These are phyloP conservation scores for Lepisosteus osseus DNA, from an alignment of 2,113 vertebrate genomes.

Conservation along the genomic window DNA sequence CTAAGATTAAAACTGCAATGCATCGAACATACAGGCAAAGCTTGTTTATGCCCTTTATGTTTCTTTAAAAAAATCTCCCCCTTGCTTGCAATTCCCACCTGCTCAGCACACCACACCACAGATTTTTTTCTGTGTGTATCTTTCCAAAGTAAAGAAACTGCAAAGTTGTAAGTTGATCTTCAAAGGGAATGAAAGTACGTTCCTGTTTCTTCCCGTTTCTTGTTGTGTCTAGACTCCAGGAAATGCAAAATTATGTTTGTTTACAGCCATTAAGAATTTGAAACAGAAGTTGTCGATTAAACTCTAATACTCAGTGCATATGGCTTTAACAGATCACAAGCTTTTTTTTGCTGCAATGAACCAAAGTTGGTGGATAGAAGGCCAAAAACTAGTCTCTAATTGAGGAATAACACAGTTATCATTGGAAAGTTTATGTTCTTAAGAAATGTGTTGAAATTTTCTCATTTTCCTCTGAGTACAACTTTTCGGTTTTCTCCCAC, in stretches of 20 bases:
- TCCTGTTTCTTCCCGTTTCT: constrained; percentile 54
- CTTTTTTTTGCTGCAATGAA: too few species aligned
- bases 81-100: constrained; percentile 6
- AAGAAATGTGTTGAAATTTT: too few species aligned
- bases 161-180: constrained; percentile 47
- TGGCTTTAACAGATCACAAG: constrained; percentile 8
- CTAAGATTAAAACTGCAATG: too few species aligned
- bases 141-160: constrained; percentile 6
- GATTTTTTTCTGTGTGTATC: constrained; percentile 7
- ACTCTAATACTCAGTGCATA: constrained; percentile 53
- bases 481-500: too few species aligned
- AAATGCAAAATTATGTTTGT: constrained; percentile 78
- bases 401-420: too few species aligned
- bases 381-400: too few species aligned
- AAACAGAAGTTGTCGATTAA: constrained; percentile 68
- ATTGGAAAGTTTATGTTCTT: too few species aligned
- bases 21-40: too few species aligned
- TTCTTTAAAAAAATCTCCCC: constrained; percentile 10
- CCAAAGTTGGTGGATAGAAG: too few species aligned
- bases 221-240: constrained; percentile 79
- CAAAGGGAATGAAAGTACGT: constrained; percentile 43
- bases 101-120: not conserved
- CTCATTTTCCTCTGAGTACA: too few species aligned
- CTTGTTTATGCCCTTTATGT: too few species aligned
- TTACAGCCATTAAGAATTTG: constrained; percentile 74